Percentiles rank a stretch among this genome's conserved stretches.
These are phyloP conservation scores for Squalus acanthias DNA, from an alignment of 2,797 vertebrate genomes.

Conservation along the genomic window DNA sequence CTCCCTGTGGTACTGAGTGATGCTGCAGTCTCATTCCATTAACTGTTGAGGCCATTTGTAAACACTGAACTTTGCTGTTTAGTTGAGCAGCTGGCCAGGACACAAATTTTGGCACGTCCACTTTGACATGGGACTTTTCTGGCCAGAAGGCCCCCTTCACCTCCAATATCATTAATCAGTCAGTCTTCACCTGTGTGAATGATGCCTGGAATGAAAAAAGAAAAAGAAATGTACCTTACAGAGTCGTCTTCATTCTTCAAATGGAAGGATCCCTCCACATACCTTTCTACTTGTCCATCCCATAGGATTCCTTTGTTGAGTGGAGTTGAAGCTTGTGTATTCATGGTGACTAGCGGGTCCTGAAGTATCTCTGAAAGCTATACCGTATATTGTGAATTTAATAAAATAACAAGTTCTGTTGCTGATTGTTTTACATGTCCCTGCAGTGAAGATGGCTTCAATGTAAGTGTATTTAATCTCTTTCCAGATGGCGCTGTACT, in stretches of 20 bases:
- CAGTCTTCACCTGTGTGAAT: not conserved
- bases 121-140: not conserved
- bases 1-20: not conserved
- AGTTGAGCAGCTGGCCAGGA: not conserved
- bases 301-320: not conserved
- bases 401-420: not conserved
- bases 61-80: not conserved
- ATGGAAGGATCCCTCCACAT: constrained; percentile 47
- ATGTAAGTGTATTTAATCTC: constrained; percentile 25
- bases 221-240: not conserved
- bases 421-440: not conserved
- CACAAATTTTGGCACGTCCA: not conserved
- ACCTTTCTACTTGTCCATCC: not conserved
- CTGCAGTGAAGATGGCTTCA: not conserved
- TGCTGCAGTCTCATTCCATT: not conserved
- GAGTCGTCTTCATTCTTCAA: not conserved
- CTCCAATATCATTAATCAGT: not conserved
- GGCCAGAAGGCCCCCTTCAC: not conserved
- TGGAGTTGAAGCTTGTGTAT: not conserved
- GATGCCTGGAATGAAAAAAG: not conserved
- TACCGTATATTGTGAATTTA: not conserved
- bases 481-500: constrained; percentile 86
- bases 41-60: not conserved
- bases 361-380: not conserved
- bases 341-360: not conserved